Evolutionary conservation across 2,113 vertebrate species (phyloP).

Genomic region (Dicaeum eximium): DNA sequence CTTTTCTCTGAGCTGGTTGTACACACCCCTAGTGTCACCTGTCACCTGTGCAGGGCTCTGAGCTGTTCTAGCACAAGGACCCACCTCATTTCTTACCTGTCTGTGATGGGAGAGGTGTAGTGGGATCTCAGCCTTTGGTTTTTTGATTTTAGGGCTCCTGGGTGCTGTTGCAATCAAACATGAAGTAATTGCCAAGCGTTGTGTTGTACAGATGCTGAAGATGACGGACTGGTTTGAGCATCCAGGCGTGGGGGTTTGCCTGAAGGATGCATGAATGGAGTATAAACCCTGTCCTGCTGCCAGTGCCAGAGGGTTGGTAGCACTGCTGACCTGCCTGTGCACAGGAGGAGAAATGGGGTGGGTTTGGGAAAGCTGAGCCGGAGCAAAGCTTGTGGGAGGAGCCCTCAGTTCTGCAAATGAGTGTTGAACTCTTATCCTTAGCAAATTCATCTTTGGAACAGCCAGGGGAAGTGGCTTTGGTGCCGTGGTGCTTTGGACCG

Average conservation of each 20-base stretch:
- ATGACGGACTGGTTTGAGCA: background rate
- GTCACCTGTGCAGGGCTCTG: background rate
- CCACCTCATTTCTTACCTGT: background rate
- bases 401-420: background rate
- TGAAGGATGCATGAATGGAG: background rate
- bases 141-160: background rate
- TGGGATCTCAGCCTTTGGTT: background rate
- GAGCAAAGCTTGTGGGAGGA: background rate
- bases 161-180: rapidly evolving
- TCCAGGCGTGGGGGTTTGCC: background rate
- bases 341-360: background rate
- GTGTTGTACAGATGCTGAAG: background rate
- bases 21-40: rapidly evolving
- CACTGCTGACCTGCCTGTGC: background rate
- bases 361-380: background rate
- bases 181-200: background rate
- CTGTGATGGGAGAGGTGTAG: rapidly evolving
- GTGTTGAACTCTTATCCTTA: background rate
- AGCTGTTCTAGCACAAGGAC: background rate
- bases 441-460: background rate
- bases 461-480: background rate
- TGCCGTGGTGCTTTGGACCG: background rate
- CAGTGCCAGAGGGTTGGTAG: background rate
- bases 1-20: rapidly evolving
- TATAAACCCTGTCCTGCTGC: background rate